Base-by-base conservation (phyloP, 1,140 invertebrate species). In the Leptinotarsa defecta region DNA sequence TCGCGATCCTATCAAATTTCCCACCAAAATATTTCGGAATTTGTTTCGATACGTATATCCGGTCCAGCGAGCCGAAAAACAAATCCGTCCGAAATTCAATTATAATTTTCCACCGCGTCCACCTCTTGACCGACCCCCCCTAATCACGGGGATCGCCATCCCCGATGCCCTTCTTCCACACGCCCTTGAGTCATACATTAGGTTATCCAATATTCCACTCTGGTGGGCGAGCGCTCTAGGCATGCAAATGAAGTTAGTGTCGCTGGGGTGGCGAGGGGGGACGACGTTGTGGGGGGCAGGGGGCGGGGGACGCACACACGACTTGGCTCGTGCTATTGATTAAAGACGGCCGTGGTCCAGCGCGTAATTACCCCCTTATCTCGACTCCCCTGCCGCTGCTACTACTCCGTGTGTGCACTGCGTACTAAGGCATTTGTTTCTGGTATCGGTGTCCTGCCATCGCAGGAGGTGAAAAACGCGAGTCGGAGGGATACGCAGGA, bases 191-290 rank as follows among this genome's bases (percentile, higher is more conserved):
- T 80, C 79, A 80, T 82, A 83, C 83, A 84, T 84, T 84, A 84
- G 82, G 82, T 83, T 85, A 85, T 85, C 84, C 84, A 85, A 85
- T 85, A 84, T 85, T 85, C 84, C 83, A 83, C 83, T 84, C 82
- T 83, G 79, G 82, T 82, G 81, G 82, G 73, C 73, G 81, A 81
- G 81, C 80, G 81, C 83, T 83, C 81, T 78, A 79, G 81, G 84
- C 84, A 85, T 85, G 84, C 79, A 82, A 82, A 82, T 82, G 81
- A 82, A 82, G 81, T 82, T 82, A 82, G 81, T 80, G 78, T 77
- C 78, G 77, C 70, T 63, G 72, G 73, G 70, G 48, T 27, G 27
- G 72, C 70, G 68, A 72, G 13, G 73, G 75, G 71, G 73, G 68
- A 52, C 27, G 27, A 27, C 27, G 27, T 27, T 27, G 27, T 5